These are phyloP conservation scores for Lasioglossum leucozonium DNA, from an alignment of 2,888 invertebrate species.

Conservation along the genomic window DNA sequence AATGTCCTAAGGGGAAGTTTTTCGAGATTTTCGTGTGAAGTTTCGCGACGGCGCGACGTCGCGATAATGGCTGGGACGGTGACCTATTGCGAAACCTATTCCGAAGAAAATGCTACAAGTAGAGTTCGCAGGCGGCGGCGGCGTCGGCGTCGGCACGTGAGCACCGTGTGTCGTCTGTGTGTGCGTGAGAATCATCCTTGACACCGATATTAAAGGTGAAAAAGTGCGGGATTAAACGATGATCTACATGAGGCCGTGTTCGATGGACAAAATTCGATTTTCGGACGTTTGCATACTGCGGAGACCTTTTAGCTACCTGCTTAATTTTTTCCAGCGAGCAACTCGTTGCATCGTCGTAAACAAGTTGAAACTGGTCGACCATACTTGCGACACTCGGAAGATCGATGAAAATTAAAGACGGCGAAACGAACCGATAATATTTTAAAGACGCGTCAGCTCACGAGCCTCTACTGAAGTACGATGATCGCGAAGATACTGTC, in stretches of 20 bases:
- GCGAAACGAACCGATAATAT: neutral
- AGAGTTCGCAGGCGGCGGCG: conserved; percentile 65
- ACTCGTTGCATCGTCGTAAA: neutral
- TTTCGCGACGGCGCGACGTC: neutral
- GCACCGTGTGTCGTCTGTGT: conserved; percentile 35
- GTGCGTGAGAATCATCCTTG: conserved; percentile 76
- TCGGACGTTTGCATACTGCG: neutral
- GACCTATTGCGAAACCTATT: conserved; percentile 80
- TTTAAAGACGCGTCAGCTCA: neutral
- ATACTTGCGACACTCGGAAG: neutral
- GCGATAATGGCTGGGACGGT: conserved; percentile 48
- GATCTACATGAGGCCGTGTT: neutral
- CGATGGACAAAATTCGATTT: neutral
- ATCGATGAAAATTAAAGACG: neutral
- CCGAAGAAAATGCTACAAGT: conserved; percentile 76
- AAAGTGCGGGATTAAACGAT: conserved; percentile 30
- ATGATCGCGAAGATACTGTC: neutral
- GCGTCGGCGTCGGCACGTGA: conserved; percentile 39
- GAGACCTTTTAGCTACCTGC: neutral
- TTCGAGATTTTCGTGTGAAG: neutral
- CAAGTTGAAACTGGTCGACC: neutral
- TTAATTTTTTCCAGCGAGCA: neutral
- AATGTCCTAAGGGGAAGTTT: no score
- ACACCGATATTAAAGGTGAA: conserved; percentile 79
- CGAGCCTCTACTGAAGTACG: neutral